A percentile compares a stretch with the other conserved stretches of the same genome.
phyloP scores from a whole-genome alignment of 2,797 vertebrate genomes.

The Lithobates sylvaticus region DNA sequence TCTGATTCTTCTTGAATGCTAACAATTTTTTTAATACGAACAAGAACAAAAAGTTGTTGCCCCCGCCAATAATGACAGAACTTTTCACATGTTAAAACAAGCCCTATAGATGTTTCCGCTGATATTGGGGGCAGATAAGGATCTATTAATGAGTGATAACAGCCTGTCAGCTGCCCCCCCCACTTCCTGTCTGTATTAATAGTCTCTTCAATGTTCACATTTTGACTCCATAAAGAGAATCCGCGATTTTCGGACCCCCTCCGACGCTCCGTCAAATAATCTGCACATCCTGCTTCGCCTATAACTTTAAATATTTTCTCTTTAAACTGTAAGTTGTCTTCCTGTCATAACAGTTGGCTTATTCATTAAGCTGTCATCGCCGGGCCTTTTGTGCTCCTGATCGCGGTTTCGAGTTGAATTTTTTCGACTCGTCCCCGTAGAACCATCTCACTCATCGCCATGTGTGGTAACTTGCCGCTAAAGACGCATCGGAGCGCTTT shows the following conservation, averaged over 20 bases:
- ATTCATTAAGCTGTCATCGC: conserved; percentile 86
- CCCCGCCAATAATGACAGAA: not conserved
- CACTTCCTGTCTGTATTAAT: conserved; percentile 7
- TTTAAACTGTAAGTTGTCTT: conserved; percentile 80
- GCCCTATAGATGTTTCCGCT: not conserved
- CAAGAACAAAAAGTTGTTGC: not conserved
- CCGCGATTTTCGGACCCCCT: not conserved
- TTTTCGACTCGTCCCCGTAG: conserved; percentile 74
- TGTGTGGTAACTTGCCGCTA: conserved; percentile 72
- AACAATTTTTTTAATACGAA: not conserved
- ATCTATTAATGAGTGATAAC: conserved; percentile 47
- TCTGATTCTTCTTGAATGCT: no score
- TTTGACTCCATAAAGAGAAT: conserved; percentile 16
- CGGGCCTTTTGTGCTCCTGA: conserved; percentile 71
- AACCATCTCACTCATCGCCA: conserved; percentile 77
- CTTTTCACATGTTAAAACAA: not conserved
- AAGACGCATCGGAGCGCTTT: conserved; percentile 77
- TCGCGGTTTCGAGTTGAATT: conserved; percentile 72
- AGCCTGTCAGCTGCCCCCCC: not conserved
- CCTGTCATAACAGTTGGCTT: conserved; percentile 84
- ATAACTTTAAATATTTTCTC: conserved; percentile 83
- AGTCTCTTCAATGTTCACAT: conserved; percentile 29
- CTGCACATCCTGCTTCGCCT: conserved; percentile 73
- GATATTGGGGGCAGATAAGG: conserved; percentile 8
- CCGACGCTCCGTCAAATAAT: not conserved